Base-by-base conservation (phyloP, 2,113 vertebrate species). In the Drymodes brunneopygia region DNA sequence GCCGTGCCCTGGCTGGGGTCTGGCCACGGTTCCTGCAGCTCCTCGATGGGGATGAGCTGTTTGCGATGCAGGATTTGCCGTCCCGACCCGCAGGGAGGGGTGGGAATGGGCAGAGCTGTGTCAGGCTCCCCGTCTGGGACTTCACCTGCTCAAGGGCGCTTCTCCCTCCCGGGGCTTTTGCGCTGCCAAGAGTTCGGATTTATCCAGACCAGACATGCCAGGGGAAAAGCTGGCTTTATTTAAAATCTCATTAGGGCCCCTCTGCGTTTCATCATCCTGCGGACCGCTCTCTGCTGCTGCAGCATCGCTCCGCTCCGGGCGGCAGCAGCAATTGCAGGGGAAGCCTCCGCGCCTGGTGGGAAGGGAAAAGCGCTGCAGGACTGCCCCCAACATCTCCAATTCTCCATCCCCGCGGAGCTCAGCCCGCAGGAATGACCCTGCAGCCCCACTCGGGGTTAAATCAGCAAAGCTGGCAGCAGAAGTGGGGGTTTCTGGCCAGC, bases 191-290 rank as follows among this genome's bases (percentile, higher is more conserved):
- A 15, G 54, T 66, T 95, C n/a, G 78, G 72, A 62, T 78, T 94
- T 81, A 67, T 51, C 51, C 90, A 74, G 72, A 62, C 14, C 93
- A 96, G 96, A 70, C 81, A n/a, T 71, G 73, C 92, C 93, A 72
- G 78, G 87, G 78, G 82, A 78, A 79, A 92, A 94, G 45, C 88
- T 93, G 88, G 78, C 58, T 95, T 88, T 31, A 60, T 81, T 57
- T 60, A 74, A 91, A 96, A 97, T 93, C 92, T 94, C 70, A 88
- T 96, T 96, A 93, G 7, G 40, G 90, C 36, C 62, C 48, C 90
- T 95, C 95, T 97, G 94, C 7, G 75, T 96, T 96, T 97, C 92
- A 85, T 97, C 94, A 95, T 75, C 73, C 90, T 92, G 96, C 94
- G 85, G 96, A 23, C 4, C 3, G 38, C 38, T 38, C 38, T 38